A percentile compares a stretch with the other conserved stretches of the same genome.
These are phyloP conservation scores for Ormyrus rosae DNA, from an alignment of 2,888 invertebrate species.

Conservation along the genomic window DNA sequence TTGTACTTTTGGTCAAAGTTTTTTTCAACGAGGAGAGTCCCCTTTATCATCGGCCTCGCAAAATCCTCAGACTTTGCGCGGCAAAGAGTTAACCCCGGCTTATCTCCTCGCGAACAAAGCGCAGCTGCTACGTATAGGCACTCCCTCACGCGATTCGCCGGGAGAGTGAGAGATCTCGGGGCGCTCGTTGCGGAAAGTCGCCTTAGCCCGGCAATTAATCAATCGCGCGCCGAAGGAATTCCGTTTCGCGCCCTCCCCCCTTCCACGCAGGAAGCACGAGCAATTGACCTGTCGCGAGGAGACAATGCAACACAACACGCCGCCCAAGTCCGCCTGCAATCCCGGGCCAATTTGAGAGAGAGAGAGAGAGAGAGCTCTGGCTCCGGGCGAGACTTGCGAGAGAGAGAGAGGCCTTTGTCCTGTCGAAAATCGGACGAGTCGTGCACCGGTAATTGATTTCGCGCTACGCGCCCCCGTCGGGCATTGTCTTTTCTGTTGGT, in stretches of 20 bases:
- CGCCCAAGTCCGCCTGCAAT: no score
- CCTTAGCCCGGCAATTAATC: constrained; percentile 51
- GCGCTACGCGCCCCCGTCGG: constrained; percentile 15
- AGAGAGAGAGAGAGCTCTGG: no score
- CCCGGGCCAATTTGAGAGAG: no score
- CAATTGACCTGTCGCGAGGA: constrained; percentile 72
- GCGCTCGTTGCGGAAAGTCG: constrained; percentile 7
- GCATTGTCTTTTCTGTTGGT: not conserved
- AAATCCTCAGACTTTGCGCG: no score
- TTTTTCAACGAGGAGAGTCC: no score
- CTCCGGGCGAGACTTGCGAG: no score
- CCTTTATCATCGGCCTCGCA: no score
- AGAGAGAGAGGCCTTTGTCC: constrained; percentile 14
- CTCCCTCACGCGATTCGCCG: no score
- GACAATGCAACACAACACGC: constrained; percentile 13
- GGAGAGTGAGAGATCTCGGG: not conserved
- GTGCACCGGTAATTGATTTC: constrained; percentile 32
- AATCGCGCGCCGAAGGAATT: constrained; percentile 55
- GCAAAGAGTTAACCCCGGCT: no score
- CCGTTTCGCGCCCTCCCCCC: constrained; percentile 57
- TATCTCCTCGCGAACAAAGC: no score
- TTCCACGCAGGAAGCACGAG: constrained; percentile 69
- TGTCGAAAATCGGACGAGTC: constrained; percentile 1
- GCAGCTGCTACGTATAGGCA: no score
- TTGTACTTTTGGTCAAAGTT: no score